These are phyloP conservation scores for Tenualosa thibaudeaui DNA, from an alignment of 2,797 vertebrate species.

Conservation along the genomic window DNA sequence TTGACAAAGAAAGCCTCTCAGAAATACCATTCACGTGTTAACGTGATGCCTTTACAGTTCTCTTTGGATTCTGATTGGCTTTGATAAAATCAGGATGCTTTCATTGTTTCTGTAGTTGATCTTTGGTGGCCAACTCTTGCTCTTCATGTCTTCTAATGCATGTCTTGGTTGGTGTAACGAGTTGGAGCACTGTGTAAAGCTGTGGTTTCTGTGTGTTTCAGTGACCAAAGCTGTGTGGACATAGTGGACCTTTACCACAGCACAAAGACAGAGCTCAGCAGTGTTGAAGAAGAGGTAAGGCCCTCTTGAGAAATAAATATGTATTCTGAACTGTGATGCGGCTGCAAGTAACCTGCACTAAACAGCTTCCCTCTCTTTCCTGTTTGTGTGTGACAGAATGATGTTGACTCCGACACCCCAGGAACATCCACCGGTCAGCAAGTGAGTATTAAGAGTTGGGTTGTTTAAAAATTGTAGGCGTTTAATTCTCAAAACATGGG, in stretches of 20 bases:
- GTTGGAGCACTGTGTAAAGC: neutral
- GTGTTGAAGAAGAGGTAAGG: conserved; percentile 83
- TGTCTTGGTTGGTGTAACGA: neutral
- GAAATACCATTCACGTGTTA: too few relatives aligned
- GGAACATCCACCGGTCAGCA: conserved; percentile 89
- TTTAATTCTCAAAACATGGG: neutral
- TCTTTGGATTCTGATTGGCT: neutral
- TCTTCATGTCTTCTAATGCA: neutral
- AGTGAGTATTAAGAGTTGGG: conserved; percentile 68
- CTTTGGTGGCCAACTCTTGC: neutral
- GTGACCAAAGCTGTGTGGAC: conserved; percentile 93
- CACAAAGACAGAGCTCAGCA: conserved; percentile 86
- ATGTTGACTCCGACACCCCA: conserved; percentile 92
- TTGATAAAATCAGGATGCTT: too few relatives aligned
- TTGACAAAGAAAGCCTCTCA: too few relatives aligned
- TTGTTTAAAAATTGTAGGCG: too few relatives aligned
- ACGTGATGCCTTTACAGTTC: too few relatives aligned
- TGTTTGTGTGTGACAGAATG: conserved; percentile 60
- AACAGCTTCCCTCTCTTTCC: neutral
- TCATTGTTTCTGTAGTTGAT: too few relatives aligned
- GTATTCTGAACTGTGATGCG: neutral
- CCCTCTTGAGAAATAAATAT: neutral
- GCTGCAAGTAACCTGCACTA: conserved; percentile 23
- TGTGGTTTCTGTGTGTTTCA: conserved; percentile 54
- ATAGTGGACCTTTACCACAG: conserved; percentile 89